A percentile compares a stretch with the other conserved stretches of the same genome.
Conservation (phyloP, 2,113 vertebrate species). For the Pollimyrus isidori region DNA sequence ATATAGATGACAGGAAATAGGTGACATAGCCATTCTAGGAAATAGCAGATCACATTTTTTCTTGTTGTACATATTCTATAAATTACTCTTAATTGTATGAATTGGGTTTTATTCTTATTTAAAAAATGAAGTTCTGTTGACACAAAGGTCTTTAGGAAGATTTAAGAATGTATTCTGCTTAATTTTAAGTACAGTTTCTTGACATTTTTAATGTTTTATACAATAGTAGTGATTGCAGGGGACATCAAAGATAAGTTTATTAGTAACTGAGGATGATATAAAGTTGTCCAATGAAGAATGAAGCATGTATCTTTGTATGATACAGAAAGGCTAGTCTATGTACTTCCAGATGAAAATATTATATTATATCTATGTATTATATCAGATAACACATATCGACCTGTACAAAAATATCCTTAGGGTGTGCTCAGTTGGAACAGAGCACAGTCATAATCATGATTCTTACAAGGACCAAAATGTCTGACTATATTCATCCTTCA, state of each 20-base stretch:
- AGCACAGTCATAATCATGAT: not conserved
- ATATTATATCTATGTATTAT: too few relatives aligned
- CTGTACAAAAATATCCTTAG: not conserved
- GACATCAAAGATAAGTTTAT: not conserved
- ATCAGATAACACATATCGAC: not conserved
- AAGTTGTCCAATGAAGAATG: not conserved
- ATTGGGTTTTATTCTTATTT: not conserved
- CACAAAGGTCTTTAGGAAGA: not conserved
- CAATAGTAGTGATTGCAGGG: too few relatives aligned
- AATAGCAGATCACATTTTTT: not conserved
- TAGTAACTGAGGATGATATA: not conserved
- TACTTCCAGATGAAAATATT: not conserved
- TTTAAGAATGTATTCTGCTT: not conserved
- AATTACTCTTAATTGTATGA: not conserved
- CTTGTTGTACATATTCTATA: not conserved
- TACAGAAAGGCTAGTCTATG: not conserved
- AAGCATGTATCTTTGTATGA: not conserved
- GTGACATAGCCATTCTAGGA: not conserved
- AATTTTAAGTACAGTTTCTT: not conserved
- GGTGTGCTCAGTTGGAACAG: not conserved
- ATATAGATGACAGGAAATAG: not conserved
- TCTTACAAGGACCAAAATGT: not conserved
- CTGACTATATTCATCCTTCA: not conserved
- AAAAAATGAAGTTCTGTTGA: not conserved
- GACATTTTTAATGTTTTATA: not conserved